Conservation (phyloP, 2,113 vertebrate species). For the Albula goreensis region DNA sequence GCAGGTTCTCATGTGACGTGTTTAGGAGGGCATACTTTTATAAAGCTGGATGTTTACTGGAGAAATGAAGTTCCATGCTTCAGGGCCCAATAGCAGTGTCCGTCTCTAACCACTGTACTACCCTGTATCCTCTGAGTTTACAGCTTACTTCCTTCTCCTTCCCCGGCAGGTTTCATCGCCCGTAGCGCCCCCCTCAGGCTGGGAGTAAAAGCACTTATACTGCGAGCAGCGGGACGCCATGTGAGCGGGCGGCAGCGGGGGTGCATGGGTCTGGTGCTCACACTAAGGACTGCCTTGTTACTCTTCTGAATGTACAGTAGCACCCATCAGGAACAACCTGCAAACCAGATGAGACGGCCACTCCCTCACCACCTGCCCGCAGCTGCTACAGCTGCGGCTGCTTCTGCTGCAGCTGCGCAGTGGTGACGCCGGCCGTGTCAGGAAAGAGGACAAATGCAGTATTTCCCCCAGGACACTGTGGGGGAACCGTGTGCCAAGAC, state of each 20-base stretch:
- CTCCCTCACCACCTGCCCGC: slow-evolving; percentile 40
- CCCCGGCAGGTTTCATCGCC: slow-evolving; percentile 86
- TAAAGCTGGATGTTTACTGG: no score
- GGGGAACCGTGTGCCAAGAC: slow-evolving; percentile 69
- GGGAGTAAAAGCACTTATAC: slow-evolving; percentile 69
- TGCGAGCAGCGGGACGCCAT: slow-evolving; percentile 15
- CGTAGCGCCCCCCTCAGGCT: slow-evolving; percentile 66
- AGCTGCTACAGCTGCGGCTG: not conserved
- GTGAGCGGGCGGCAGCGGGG: slow-evolving; percentile 53
- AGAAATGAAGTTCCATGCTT: no score
- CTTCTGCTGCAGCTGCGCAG: slow-evolving; percentile 53
- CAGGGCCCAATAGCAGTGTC: no score
- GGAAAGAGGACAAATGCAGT: slow-evolving; percentile 59
- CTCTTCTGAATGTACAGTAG: slow-evolving; percentile 74
- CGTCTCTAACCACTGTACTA: no score
- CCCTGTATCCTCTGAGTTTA: no score
- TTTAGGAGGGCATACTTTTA: no score
- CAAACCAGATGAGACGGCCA: slow-evolving; percentile 49
- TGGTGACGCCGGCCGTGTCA: slow-evolving; percentile 40
- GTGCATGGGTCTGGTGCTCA: slow-evolving; percentile 48
- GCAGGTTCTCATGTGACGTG: no score
- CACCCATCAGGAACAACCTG: slow-evolving; percentile 59
- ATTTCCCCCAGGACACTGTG: slow-evolving; percentile 57
- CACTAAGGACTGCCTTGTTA: slow-evolving; percentile 58
- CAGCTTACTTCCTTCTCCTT: not conserved